Conservation (phyloP, 2,888 invertebrate genomes). For the Microdon myrmicae region DNA sequence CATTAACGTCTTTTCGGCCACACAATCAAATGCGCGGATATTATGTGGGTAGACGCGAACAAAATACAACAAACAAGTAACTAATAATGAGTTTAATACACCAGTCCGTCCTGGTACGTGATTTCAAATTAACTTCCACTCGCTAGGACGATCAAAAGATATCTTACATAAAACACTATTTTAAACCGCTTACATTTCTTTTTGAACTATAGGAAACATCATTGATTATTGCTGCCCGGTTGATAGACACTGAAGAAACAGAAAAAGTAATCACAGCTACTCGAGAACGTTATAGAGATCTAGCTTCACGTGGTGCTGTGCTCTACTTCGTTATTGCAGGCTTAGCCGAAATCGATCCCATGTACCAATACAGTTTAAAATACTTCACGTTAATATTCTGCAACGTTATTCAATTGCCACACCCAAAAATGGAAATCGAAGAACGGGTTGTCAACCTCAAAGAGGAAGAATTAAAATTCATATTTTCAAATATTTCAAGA, state of each 20-base stretch:
- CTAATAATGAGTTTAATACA: too few relatives aligned
- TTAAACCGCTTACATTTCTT: too few relatives aligned
- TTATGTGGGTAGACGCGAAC: too few relatives aligned
- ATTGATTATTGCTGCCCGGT: slow-evolving; percentile 86
- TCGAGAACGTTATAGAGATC: slow-evolving; percentile 84
- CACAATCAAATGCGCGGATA: too few relatives aligned
- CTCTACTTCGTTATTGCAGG: slow-evolving; percentile 91
- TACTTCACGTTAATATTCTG: slow-evolving; percentile 86
- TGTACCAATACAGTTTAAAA: slow-evolving; percentile 95
- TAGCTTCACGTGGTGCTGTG: slow-evolving; percentile 88
- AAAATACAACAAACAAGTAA: too few relatives aligned
- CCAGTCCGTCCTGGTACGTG: too few relatives aligned
- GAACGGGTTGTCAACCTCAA: slow-evolving; percentile 76
- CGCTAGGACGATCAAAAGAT: too few relatives aligned
- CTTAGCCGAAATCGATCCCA: slow-evolving; percentile 90
- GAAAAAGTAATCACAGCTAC: slow-evolving; percentile 87
- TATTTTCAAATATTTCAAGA: slow-evolving; percentile 88
- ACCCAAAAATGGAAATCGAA: slow-evolving; percentile 74
- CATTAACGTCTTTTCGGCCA: too few relatives aligned
- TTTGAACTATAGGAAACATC: slow-evolving; percentile 86
- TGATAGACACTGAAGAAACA: slow-evolving; percentile 87
- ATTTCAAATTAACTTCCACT: too few relatives aligned
- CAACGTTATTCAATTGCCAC: slow-evolving; percentile 81
- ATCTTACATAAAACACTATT: too few relatives aligned
- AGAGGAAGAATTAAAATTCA: slow-evolving; percentile 80